A percentile compares a stretch with the other conserved stretches of the same genome.
These are phyloP conservation scores for Drosophila pandora DNA, from an alignment of 1,140 invertebrate genomes.

Conservation along the genomic window DNA sequence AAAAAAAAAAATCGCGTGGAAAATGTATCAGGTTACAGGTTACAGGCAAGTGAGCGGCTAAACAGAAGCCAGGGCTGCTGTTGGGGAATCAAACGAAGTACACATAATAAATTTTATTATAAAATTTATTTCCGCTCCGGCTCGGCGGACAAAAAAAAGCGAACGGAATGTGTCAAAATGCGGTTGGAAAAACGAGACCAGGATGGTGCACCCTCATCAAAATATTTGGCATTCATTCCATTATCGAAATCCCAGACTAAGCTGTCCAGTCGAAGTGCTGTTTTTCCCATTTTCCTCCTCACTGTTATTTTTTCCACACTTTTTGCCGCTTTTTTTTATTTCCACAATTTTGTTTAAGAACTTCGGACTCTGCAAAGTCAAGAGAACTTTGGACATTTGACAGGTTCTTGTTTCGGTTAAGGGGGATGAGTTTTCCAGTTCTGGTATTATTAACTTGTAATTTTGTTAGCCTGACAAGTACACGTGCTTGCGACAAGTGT, in stretches of 20 bases:
- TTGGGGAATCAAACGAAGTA: conserved; percentile 57
- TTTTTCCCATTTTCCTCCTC: conserved; percentile 26
- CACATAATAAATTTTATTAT: conserved; percentile 82
- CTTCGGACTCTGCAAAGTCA: conserved; percentile 46
- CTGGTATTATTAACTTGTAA: conserved; percentile 39
- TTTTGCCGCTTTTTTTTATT: conserved; percentile 19
- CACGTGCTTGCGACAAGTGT: conserved; percentile 80
- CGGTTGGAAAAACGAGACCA: conserved; percentile 50
- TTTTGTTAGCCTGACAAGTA: conserved; percentile 71
- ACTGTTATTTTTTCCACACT: conserved; percentile 14
- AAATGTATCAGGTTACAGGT: conserved; percentile 78
- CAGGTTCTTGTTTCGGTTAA: conserved; percentile 18
- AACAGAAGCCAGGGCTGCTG: conserved; percentile 24
- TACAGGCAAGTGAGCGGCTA: conserved; percentile 62
- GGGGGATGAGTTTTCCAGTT: conserved; percentile 8
- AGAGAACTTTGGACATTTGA: conserved; percentile 36
- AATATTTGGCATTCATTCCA: conserved; percentile 81
- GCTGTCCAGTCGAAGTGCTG: conserved; percentile 39
- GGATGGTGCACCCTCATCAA: conserved; percentile 68
- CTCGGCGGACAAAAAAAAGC: neutral
- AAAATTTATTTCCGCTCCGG: conserved; percentile 73
- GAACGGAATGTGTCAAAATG: conserved; percentile 73
- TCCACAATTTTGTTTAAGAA: conserved; percentile 47
- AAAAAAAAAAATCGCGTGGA: conserved; percentile 44
- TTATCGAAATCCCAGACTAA: conserved; percentile 81